Conservation (phyloP, 1,140 invertebrate genomes). For the Ectropis grisescens region DNA sequence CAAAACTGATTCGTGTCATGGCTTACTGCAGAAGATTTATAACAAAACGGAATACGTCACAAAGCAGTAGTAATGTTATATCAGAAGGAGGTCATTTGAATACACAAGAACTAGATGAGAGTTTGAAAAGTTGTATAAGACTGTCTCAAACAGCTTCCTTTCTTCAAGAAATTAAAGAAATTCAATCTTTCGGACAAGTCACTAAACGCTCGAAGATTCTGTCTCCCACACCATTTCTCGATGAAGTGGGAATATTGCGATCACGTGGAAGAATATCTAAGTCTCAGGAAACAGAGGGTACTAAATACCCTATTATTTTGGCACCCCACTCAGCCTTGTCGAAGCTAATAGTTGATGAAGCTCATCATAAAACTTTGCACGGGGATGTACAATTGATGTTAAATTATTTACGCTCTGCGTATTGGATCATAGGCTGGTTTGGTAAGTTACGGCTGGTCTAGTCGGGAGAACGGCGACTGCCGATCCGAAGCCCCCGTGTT, state of each 20-base stretch:
- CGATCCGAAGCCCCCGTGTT: no score
- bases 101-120: constrained; percentile 13
- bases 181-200: constrained; percentile 16
- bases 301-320: background rate
- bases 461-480: no score
- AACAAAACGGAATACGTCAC: background rate
- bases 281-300: background rate
- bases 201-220: constrained; percentile 3
- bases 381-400: background rate
- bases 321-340: background rate
- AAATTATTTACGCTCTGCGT: no score
- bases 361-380: background rate
- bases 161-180: constrained; percentile 5
- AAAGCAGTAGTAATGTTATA: background rate
- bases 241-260: constrained; percentile 1
- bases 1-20: background rate
- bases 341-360: background rate
- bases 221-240: constrained; percentile 6
- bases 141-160: constrained; percentile 2
- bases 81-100: background rate
- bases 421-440: background rate
- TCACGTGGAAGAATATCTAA: constrained; percentile 2
- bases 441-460: no score
- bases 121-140: constrained; percentile 4
- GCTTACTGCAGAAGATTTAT: constrained; percentile 1